Evolutionary conservation across 2,113 vertebrate genomes (phyloP), one percentile per base, ranked within the genome.

Genomic region (Phodopus roborovskii): DNA sequence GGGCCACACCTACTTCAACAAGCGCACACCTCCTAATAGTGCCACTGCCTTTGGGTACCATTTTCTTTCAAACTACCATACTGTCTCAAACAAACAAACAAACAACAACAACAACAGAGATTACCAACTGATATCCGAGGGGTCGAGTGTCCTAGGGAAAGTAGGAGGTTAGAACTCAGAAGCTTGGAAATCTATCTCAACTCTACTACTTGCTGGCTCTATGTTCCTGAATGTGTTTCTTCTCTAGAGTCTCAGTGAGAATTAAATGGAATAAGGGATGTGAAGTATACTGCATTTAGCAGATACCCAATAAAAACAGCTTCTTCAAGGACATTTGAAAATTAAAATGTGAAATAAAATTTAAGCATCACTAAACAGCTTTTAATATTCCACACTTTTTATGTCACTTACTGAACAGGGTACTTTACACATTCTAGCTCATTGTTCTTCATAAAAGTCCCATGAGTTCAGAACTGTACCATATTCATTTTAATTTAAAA

Each of bases 221-320:
- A 30, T 71, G 81, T 66, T n/a, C 68, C 56, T 70, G 64, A 71
- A 39, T 28, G 66, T 92, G 42, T 85, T 70, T 93, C 64, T 91
- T 90, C 60, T 71, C 94, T 92, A 81, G 22, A 91, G 56, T 92
- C 39, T 94, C 39, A 62, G 58, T 88, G 75, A 88, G 50, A 94
- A 97, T 81, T 82, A 78, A 58, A 3, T 84, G 42, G 66, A 95
- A 73, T 71, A 86, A 89, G 62, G 19, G 66, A 60, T 64, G 36
- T 79, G 74, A 83, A 91, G 33, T 36, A 24, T 22, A 48, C 42
- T 62, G 26, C 7, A 50, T 78, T 96, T 77, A 73, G 12, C 26
- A 92, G 82, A 42, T 22, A 36, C 42, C 26, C 58, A 89, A 50
- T 58, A 94, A 89, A 91, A 58, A 70, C 0, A 87, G 53, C 24